Percentiles rank a stretch among this genome's conserved stretches.
Conservation (phyloP, 2,797 vertebrate genomes). For the Enteromius thamalakanensis region DNA sequence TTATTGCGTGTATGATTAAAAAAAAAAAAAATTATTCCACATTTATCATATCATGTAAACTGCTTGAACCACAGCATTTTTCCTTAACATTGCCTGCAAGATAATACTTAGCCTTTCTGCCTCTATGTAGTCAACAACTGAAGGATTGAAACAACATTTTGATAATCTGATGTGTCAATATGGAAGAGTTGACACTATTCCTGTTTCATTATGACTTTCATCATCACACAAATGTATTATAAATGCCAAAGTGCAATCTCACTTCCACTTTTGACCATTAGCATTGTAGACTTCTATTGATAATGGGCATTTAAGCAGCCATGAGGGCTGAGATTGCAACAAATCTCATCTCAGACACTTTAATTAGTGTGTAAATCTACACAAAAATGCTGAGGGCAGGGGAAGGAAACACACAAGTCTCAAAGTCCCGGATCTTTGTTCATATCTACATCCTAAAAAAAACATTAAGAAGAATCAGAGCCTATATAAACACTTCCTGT, state of each 20-base stretch:
- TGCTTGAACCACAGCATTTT: background rate
- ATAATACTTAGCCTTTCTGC: background rate
- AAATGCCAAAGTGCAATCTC: background rate
- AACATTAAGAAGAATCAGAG: constrained; percentile 1
- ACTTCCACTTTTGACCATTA: constrained; percentile 10
- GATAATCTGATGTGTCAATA: background rate
- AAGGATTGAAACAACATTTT: background rate
- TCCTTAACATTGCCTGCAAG: background rate
- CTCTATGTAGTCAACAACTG: background rate
- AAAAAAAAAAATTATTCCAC: too few species aligned
- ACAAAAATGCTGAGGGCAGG: constrained; percentile 9
- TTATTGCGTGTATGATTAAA: background rate
- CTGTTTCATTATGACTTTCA: background rate
- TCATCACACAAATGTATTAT: background rate
- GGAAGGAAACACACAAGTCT: constrained; percentile 34
- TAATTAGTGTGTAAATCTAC: constrained; percentile 16
- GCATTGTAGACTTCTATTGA: background rate
- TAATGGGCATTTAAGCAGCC: background rate
- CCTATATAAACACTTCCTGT: constrained; percentile 6
- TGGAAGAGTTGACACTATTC: background rate
- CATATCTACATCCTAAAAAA: constrained; percentile 3
- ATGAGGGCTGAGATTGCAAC: background rate
- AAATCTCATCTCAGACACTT: constrained; percentile 5
- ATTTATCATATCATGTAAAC: background rate
- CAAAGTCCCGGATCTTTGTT: constrained; percentile 2